Base-by-base conservation (phyloP, 2,113 vertebrate species). In the Zosterops pallidus region DNA sequence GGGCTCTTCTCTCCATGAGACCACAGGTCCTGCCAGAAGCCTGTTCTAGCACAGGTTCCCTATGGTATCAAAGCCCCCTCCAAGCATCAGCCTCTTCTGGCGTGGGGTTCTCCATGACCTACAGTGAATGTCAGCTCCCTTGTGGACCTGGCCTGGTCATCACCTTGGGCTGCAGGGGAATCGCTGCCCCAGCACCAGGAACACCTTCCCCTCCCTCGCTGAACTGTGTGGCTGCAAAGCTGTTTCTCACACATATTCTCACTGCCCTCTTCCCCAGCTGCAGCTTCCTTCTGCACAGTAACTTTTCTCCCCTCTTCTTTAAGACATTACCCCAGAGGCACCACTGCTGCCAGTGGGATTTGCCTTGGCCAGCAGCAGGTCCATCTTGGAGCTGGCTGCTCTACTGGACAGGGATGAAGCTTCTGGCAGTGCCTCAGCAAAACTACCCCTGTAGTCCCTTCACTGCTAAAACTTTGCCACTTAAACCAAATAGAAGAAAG, bases 31-130 rank as follows among this genome's bases (percentile, higher is more conserved):
- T 39, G 31, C n/a, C 41, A 56, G 49, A 4, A 64, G 35, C n/a
- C 46, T 75, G 29, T 14, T 76, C 21, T 8, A 55, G 17, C n/a
- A 15, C 19, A n/a, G 6, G 22, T 12, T 31, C 33, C 19, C 19
- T 12, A 49, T 2, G 17, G 12, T 20, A 14, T 7, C 64, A 44
- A 15, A 44, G 26, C 14, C 42, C 62, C 35, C 31, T 50, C 28
- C 59, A 37, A 19, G 68, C 31, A n/a, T 6, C 21, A 60, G 8
- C 21, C 25, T 68, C 24, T 24, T 26, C 46, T 1, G 1, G 25
- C 4, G 0, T 10, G 8, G 29, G 11, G n/a, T 41, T 6, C 23
- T 53, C 28, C 62, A 41, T 1, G 8, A 35, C 39, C 21, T 7
- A n/a, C n/a, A 69, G 14, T 6, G 47, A 41, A 42, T 31, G 11